Evolutionary conservation across 2,113 vertebrate genomes (phyloP).

Genomic region (Synodontis membranacea): DNA sequence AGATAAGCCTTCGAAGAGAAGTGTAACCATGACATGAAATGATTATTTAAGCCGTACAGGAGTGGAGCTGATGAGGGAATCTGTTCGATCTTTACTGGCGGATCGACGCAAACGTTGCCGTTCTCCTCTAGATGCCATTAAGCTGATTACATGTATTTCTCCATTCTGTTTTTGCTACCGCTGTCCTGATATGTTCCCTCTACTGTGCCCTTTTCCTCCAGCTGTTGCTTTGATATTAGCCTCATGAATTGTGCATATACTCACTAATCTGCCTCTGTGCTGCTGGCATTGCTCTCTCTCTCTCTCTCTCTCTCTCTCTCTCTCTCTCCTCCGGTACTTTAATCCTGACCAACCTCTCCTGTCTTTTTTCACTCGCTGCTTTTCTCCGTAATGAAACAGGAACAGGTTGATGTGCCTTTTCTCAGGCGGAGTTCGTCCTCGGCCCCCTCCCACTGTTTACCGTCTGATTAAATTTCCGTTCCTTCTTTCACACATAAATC

Average conservation of each 20-base stretch:
- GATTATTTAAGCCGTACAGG: conserved; percentile 41
- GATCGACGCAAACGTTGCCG: neutral
- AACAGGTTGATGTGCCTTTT: conserved; percentile 42
- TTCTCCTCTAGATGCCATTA: conserved; percentile 52
- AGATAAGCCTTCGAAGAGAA: conserved; percentile 60
- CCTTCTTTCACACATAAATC: conserved; percentile 46
- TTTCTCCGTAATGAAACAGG: conserved; percentile 43
- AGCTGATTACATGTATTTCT: conserved; percentile 59
- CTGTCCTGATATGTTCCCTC: conserved; percentile 62
- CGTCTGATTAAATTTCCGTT: conserved; percentile 56
- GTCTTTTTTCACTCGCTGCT: neutral
- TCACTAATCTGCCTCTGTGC: conserved; percentile 62
- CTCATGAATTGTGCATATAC: conserved; percentile 68
- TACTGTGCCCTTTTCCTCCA: conserved; percentile 60
- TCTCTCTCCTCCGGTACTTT: conserved; percentile 37
- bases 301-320: conserved; percentile 13
- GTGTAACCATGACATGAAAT: conserved; percentile 46
- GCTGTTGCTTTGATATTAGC: conserved; percentile 74
- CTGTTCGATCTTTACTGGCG: conserved; percentile 23
- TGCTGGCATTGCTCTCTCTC: conserved; percentile 23
- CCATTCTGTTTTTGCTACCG: conserved; percentile 57
- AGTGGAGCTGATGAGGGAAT: conserved; percentile 38
- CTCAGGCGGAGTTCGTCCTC: conserved; percentile 37
- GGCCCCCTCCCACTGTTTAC: conserved; percentile 44
- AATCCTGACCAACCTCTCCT: conserved; percentile 11